These are phyloP conservation scores for Palythoa grandis DNA, from an alignment of 92 coral and sea anemone genomes.

Conservation along the genomic window DNA sequence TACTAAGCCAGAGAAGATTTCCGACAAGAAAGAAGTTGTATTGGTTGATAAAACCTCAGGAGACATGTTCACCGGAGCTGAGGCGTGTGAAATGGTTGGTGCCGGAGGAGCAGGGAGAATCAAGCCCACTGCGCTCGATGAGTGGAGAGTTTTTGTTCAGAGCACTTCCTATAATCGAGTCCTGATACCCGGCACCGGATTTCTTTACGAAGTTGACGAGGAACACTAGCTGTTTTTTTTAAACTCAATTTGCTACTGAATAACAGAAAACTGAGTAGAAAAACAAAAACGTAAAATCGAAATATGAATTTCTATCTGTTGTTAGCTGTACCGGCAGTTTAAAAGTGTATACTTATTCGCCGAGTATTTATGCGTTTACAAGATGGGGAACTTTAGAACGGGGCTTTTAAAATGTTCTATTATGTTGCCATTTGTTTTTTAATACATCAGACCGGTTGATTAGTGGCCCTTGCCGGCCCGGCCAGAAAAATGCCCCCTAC, in stretches of 20 bases:
- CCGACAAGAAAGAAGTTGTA: conserved; percentile 96
- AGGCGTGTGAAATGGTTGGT: conserved; percentile 93
- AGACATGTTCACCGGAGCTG: conserved; percentile 94
- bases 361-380: no score
- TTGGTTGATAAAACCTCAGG: conserved; percentile 87
- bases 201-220: conserved; percentile 91
- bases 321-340: no score
- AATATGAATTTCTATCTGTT: no score
- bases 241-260: not conserved
- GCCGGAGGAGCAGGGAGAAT: conserved; percentile 83
- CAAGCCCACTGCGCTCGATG: conserved; percentile 83
- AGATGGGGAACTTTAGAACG: no score
- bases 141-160: conserved; percentile 99
- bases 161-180: conserved; percentile 97
- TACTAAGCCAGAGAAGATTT: conserved; percentile 95
- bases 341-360: no score
- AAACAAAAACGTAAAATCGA: not conserved
- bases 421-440: no score
- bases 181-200: conserved; percentile 91
- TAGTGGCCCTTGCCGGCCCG: no score
- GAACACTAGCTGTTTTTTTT: conserved; percentile 58
- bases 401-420: no score
- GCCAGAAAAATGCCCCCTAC: no score
- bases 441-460: no score
- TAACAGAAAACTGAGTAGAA: not conserved